Evolutionary conservation across 2,113 vertebrate species (phyloP).

Genomic region (Tyrannus savana): DNA sequence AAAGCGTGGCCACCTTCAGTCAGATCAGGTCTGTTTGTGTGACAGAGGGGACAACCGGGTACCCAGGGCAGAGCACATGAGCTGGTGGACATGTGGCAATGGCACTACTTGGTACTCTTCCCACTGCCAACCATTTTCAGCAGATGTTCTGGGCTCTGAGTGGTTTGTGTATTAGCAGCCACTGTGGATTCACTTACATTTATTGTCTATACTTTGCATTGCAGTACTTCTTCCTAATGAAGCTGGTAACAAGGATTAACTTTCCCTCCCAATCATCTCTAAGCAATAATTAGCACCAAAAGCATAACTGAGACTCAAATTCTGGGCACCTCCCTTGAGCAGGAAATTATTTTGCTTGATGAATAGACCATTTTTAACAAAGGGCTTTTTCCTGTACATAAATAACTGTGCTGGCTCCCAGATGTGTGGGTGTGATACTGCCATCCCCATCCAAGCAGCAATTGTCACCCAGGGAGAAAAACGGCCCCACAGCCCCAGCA

Average conservation of each 20-base stretch:
- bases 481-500: rapidly evolving
- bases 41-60: rapidly evolving
- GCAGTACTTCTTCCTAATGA: not conserved
- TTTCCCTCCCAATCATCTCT: not conserved
- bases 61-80: not conserved
- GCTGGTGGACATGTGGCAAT: rapidly evolving
- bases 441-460: not conserved
- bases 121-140: not conserved
- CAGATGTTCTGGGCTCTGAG: rapidly evolving
- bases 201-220: not conserved
- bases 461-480: not conserved
- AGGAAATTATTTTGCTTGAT: not conserved
- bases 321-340: not conserved
- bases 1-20: not conserved
- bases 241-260: not conserved
- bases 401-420: not conserved
- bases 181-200: rapidly evolving
- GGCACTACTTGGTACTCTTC: rapidly evolving
- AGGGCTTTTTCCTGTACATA: not conserved
- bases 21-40: not conserved
- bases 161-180: not conserved
- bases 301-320: not conserved
- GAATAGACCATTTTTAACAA: not conserved
- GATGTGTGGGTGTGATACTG: rapidly evolving
- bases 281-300: not conserved